Base-by-base conservation (phyloP, 1,140 invertebrate genomes). In the Chionoecetes opilio region DNA sequence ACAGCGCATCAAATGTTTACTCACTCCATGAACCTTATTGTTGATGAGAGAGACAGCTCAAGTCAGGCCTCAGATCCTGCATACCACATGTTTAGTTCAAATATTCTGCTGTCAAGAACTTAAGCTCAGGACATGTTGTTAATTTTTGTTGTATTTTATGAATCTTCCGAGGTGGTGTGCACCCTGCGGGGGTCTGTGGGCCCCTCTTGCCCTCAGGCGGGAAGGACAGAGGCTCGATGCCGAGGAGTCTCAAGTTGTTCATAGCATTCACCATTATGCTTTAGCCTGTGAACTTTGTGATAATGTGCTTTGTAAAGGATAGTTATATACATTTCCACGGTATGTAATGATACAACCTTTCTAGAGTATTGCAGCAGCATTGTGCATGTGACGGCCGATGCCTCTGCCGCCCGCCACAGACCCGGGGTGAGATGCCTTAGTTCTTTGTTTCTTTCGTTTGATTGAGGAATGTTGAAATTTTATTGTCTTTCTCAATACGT, bases 131-230 rank as follows among this genome's bases (percentile, higher is more conserved):
- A 90, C 46, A 46, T 41, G 88, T 90, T 90, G 88, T 90, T 90
- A 46, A 90, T 87, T 46, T 90, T 90, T 90, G 88, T 90, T 90
- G 37, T 90, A 90, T 90, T 90, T 90, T 90, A 90, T 90, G 88
- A n/a, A 75, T 75, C 63, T 75, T 75, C 63, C 63, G n/a, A 75
- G 63, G 63, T 75, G 63, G 26, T 75, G 6, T 21, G 8, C 53
- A 75, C n/a, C 63, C 63, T 26, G 0, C 63, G n/a, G 21, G 63
- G 21, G n/a, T 75, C 63, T 75, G 63, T 75, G 63, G 63, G 63
- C 8, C 63, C n/a, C 63, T 8, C n/a, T 6, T 26, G 63, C 21
- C 63, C n/a, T 26, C 21, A 17, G 63, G 21, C 6, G 63, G 21
- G 63, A 75, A n/a, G 63, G 63, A 75, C 6, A 26, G 63, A 75